Base-by-base conservation (phyloP, 2,888 invertebrate species). In the Euplagia quadripunctaria region DNA sequence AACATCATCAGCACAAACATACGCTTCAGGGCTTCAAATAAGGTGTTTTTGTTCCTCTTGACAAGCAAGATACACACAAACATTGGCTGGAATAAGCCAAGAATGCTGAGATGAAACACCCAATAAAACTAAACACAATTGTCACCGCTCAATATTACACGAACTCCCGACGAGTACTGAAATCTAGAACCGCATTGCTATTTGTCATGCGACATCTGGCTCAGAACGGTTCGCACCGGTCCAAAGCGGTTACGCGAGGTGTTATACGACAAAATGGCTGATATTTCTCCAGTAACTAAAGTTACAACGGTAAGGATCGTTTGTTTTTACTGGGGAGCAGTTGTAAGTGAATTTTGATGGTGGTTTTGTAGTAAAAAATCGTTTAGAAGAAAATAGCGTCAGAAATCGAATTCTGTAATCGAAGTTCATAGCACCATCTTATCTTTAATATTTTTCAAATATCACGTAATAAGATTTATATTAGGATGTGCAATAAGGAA, bases 141-240 rank as follows among this genome's bases (percentile, higher is more conserved):
- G 77, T 76, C 80, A 70, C 70, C 73, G 69, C 78, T 78, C 71
- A 73, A 82, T 79, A 80, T 72, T 74, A 73, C 77, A 74, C 82
- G 75, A 83, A 79, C 72, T 74, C 73, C 64, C 71, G 68, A 78
- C 75, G 72, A 79, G 73, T 75, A 70, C 88, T 87, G 81, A 92
- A 94, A 93, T 91, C 87, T 83, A 76, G 86, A 83, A 93, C 93
- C 91, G 86, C 91, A 88, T 87, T 79, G 92, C 91, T 86, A 92
- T 93, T 92, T 91, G 90, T 93, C 92, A 91, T 89, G 90, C 89
- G 87, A 88, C 93, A 93, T 91, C 92, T 93, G 93, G 84, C 82
- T 76, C 75, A 81, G 87, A 90, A 87, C 87, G 82, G 91, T 91
- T 91, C 87, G 84, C 89, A 90, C 91, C 87, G 89, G 90, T 88